Evolutionary conservation across 2,888 invertebrate species (phyloP), one percentile per base, ranked within the genome.

Genomic region (Temnothorax rugatulus): DNA sequence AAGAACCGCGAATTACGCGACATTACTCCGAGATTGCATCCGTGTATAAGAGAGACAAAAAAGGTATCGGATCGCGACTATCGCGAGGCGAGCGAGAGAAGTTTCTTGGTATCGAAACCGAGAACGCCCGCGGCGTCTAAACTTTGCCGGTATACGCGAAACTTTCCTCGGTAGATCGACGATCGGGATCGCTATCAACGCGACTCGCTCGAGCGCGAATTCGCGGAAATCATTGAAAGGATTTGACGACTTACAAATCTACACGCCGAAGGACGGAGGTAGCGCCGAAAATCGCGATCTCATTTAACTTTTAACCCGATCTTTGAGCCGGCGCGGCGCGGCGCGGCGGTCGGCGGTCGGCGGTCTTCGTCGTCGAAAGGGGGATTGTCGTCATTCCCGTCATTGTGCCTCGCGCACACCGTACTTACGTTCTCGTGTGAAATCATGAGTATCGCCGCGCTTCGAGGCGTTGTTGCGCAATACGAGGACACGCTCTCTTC

Each of bases 121-220:
- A 25, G 38, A 76, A 57, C 54, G 77, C 57, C 44, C 57, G 41
- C 29, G 44, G 68, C 47, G 18, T 44, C 69, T 18, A 59, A 79
- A 79, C 57, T 77, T 68, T 34, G 52, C n/a, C 61, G 4, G n/a
- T 21, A 21, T 21, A 21, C 54, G 54, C 29, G 11, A 61, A 77
- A 44, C 68, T 77, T 77, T 68, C 57, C n/a, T 57, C 2, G 11
- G 15, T 57, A 21, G 15, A 68, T 57, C 68, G 44, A 5, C 15
- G 44, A 79, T 69, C 21, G 29, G 13, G 5, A 68, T 57, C 29
- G 68, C n/a, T 44, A 57, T 69, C 68, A 21, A 11, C 44, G 29
- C 29, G 68, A 29, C 41, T 29, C n/a, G 5, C 54, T 41, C 41
- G 29, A 15, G 61, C 54, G 68, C 15, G 54, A n/a, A 44, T 34